Evolutionary conservation across 2,888 invertebrate species (phyloP).

Genomic region (Nemotelus pantherinus): DNA sequence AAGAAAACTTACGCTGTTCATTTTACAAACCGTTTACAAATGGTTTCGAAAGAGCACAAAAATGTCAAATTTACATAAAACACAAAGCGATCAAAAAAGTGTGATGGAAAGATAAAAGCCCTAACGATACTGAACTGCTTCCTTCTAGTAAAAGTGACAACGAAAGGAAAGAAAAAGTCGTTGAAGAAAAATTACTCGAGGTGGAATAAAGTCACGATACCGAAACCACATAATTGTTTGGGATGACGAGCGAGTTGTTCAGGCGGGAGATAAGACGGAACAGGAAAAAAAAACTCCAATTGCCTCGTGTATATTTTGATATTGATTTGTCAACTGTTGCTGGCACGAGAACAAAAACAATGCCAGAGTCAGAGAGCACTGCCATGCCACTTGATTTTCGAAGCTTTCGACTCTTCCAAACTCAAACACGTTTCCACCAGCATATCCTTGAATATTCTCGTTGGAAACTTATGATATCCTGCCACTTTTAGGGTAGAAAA

Average conservation of each 20-base stretch:
- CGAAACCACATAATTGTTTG: background rate
- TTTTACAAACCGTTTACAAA: no score
- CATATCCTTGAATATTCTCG: background rate
- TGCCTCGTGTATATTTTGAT: constrained; percentile 41
- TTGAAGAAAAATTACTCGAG: constrained; percentile 36
- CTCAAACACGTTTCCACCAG: background rate
- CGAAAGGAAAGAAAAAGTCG: constrained; percentile 23
- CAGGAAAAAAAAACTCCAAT: constrained; percentile 13
- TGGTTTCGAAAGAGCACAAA: constrained; percentile 1
- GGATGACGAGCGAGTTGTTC: background rate
- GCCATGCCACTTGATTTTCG: background rate
- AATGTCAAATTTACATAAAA: constrained; percentile 6
- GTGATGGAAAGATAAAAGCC: constrained; percentile 17
- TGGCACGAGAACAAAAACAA: constrained; percentile 23
- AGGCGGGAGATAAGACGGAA: background rate
- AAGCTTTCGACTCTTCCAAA: constrained; percentile 4
- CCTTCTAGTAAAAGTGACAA: constrained; percentile 47
- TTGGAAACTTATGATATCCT: no score
- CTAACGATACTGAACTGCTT: constrained; percentile 46
- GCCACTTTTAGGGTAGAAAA: no score
- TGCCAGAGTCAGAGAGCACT: background rate
- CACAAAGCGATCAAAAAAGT: constrained; percentile 10
- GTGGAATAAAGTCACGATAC: constrained; percentile 23
- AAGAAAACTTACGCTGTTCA: no score
- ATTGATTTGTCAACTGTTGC: constrained; percentile 50